These are phyloP conservation scores for Zygogramma bicolorata DNA, from an alignment of 2,888 invertebrate genomes.

Conservation along the genomic window DNA sequence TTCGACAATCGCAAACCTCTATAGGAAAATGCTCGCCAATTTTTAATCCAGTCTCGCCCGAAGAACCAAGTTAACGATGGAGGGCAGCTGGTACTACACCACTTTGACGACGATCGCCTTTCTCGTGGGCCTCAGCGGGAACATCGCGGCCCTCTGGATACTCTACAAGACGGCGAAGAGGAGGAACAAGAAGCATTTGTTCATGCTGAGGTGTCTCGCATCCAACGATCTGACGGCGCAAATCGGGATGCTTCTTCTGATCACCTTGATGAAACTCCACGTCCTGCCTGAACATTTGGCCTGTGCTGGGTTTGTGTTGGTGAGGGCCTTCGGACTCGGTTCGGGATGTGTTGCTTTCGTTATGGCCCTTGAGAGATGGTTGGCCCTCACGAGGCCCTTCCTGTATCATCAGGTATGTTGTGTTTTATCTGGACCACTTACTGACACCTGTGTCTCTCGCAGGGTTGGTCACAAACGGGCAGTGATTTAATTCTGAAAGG, in stretches of 20 bases:
- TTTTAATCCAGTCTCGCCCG: background rate
- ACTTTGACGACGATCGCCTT: constrained; percentile 62
- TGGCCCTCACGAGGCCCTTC: constrained; percentile 88
- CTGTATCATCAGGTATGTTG: constrained; percentile 84
- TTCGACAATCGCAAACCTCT: constrained; percentile 31
- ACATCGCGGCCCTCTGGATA: constrained; percentile 81
- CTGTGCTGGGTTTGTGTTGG: constrained; percentile 78
- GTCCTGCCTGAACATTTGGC: constrained; percentile 67
- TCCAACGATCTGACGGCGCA: constrained; percentile 84
- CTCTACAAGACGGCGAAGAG: constrained; percentile 78
- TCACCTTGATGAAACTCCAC: constrained; percentile 71
- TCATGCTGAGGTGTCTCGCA: constrained; percentile 83
- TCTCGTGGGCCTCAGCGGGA: constrained; percentile 79
- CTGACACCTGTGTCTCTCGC: no score
- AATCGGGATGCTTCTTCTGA: constrained; percentile 81
- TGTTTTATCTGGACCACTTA: background rate
- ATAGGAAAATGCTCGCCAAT: background rate
- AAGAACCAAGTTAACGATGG: constrained; percentile 24
- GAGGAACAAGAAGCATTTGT: constrained; percentile 83
- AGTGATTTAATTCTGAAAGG: background rate
- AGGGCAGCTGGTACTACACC: constrained; percentile 17
- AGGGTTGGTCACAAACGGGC: no score
- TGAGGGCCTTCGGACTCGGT: constrained; percentile 86
- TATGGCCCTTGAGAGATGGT: constrained; percentile 89
- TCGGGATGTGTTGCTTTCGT: constrained; percentile 90